phyloP scores from a whole-genome alignment of 2,113 vertebrate species.

The Tragelaphus scriptus region DNA sequence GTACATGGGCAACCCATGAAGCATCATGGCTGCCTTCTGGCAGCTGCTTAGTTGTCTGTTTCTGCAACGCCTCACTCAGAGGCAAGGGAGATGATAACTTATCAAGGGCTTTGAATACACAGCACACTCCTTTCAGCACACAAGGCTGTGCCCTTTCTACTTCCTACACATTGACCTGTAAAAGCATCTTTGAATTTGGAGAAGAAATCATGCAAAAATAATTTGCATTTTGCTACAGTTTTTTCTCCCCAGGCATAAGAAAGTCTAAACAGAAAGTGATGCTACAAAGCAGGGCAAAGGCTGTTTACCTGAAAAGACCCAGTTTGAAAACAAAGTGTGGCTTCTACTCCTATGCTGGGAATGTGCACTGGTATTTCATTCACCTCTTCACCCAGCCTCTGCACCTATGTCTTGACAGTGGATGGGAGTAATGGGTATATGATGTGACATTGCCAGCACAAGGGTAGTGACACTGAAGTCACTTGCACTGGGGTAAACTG shows the following conservation, averaged over 20 bases:
- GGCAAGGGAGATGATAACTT: neutral
- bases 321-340: neutral
- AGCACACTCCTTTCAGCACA: neutral
- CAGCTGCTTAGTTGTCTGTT: neutral
- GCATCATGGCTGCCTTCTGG: neutral
- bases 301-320: constrained; percentile 32
- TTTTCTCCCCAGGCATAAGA: neutral
- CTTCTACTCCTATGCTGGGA: neutral
- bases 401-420: constrained; percentile 19
- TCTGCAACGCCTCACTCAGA: neutral
- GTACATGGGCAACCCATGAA: neutral
- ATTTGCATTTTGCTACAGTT: neutral
- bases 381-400: constrained; percentile 31
- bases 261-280: neutral
- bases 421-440: neutral
- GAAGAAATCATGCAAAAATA: constrained; percentile 34
- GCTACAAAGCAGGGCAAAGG: neutral
- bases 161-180: neutral
- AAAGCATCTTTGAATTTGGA: neutral
- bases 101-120: neutral
- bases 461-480: neutral
- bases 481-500: neutral
- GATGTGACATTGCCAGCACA: constrained; percentile 2
- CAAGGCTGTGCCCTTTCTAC: neutral
- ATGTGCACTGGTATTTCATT: constrained; percentile 10